These are phyloP conservation scores for Pangasianodon gigas DNA, from an alignment of 2,113 vertebrate species.

Conservation along the genomic window DNA sequence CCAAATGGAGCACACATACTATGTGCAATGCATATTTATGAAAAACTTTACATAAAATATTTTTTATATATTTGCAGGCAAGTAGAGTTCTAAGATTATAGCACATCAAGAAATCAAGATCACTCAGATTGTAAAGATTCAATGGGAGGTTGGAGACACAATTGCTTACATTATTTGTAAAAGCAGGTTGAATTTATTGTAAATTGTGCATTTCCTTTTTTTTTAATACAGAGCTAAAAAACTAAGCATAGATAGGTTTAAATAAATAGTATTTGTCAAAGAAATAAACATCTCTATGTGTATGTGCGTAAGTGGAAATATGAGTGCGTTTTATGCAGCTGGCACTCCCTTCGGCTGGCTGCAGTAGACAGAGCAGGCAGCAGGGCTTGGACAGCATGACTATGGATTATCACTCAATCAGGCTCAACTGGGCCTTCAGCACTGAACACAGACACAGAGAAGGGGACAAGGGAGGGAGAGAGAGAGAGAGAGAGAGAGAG, in stretches of 20 bases:
- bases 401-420: slow-evolving; percentile 79
- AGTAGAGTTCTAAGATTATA: not conserved
- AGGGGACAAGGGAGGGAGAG: slow-evolving; percentile 31
- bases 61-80: slow-evolving; percentile 11
- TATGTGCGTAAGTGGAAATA: slow-evolving; percentile 27
- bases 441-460: slow-evolving; percentile 46
- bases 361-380: slow-evolving; percentile 60
- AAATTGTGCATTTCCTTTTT: not conserved
- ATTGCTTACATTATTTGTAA: not conserved
- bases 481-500: slow-evolving; percentile 37
- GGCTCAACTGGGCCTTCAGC: slow-evolving; percentile 61
- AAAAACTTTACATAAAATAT: slow-evolving; percentile 41
- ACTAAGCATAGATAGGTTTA: not conserved
- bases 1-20: slow-evolving; percentile 40
- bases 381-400: slow-evolving; percentile 56
- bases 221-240: not conserved
- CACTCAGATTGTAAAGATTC: not conserved
- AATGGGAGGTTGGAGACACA: not conserved
- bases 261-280: not conserved
- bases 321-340: slow-evolving; percentile 51
- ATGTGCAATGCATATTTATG: slow-evolving; percentile 37
- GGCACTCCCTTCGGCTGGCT: slow-evolving; percentile 50
- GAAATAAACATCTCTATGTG: not conserved
- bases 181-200: not conserved
- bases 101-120: not conserved